A percentile compares a stretch with the other conserved stretches of the same genome.
Evolutionary conservation across 2,888 invertebrate species (phyloP).

Genomic region (Azorinus chamasolen): DNA sequence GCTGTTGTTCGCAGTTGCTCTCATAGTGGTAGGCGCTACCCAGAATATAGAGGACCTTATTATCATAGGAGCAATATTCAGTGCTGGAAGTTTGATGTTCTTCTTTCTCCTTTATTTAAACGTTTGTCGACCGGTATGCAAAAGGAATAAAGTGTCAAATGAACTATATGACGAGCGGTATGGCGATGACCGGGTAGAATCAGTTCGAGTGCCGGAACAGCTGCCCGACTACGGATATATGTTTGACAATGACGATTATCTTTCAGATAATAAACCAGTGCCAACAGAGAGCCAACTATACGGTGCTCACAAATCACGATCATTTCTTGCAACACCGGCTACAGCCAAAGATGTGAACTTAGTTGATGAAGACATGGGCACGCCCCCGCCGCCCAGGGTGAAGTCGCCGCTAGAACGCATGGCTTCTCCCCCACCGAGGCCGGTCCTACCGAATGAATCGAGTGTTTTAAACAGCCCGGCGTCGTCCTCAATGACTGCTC

Average conservation of each 20-base stretch:
- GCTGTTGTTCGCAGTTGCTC: constrained; percentile 13
- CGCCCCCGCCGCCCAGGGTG: constrained; percentile 12
- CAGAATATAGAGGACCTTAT: constrained; percentile 32
- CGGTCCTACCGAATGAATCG: too few relatives aligned
- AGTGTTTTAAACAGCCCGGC: too few relatives aligned
- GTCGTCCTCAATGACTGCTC: too few relatives aligned
- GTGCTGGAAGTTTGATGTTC: constrained; percentile 33
- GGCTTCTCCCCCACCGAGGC: too few relatives aligned
- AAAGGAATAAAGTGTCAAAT: constrained; percentile 28
- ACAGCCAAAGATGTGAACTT: constrained; percentile 37
- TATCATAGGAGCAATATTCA: constrained; percentile 36
- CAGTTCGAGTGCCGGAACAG: too few relatives aligned
- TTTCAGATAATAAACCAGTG: background rate
- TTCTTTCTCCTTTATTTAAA: constrained; percentile 30
- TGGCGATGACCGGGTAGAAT: too few relatives aligned
- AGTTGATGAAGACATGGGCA: constrained; percentile 2
- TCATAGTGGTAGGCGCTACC: constrained; percentile 19
- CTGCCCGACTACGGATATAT: too few relatives aligned
- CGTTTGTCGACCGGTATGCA: constrained; percentile 33
- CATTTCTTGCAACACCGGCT: constrained; percentile 45
- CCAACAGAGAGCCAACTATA: constrained; percentile 28
- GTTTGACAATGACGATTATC: too few relatives aligned
- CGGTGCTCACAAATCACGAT: constrained; percentile 28
- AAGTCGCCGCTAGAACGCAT: too few relatives aligned
- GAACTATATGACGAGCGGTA: too few relatives aligned